Conservation (phyloP, 2,888 invertebrate genomes). For the Campoplex nolae region DNA sequence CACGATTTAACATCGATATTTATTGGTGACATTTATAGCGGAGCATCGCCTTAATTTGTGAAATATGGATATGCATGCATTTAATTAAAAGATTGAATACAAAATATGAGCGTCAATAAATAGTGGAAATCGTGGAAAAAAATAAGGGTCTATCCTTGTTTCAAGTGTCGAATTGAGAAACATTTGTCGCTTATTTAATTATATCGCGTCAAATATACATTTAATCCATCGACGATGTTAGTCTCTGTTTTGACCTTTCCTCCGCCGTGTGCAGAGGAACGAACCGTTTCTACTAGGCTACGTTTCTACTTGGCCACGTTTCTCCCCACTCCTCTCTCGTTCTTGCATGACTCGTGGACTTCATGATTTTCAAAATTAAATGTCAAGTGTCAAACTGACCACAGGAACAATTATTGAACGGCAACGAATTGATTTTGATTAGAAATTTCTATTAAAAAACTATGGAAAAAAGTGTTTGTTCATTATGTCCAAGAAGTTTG, state of each 20-base stretch:
- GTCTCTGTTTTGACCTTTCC: conserved; percentile 51
- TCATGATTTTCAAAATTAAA: conserved; percentile 29
- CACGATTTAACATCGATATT: conserved; percentile 24
- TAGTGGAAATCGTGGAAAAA: background rate
- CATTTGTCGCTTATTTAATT: conserved; percentile 46
- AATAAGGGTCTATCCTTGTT: background rate
- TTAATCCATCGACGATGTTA: conserved; percentile 23
- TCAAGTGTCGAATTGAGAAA: conserved; percentile 7
- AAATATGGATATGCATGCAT: background rate
- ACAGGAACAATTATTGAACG: background rate
- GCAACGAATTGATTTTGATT: conserved; percentile 1
- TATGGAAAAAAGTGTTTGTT: background rate
- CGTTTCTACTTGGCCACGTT: background rate
- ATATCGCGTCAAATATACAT: conserved; percentile 13
- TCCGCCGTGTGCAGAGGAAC: background rate
- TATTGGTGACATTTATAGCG: conserved; percentile 28
- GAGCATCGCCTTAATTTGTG: background rate
- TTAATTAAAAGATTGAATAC: background rate
- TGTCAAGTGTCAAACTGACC: conserved; percentile 32
- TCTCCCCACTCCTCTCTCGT: background rate
- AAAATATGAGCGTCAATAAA: conserved; percentile 2
- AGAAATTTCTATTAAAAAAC: background rate
- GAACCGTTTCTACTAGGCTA: conserved; percentile 8
- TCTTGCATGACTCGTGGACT: background rate
- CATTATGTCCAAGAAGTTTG: background rate